Base-by-base conservation (phyloP, 2,797 vertebrate species). In the Nasua narica region DNA sequence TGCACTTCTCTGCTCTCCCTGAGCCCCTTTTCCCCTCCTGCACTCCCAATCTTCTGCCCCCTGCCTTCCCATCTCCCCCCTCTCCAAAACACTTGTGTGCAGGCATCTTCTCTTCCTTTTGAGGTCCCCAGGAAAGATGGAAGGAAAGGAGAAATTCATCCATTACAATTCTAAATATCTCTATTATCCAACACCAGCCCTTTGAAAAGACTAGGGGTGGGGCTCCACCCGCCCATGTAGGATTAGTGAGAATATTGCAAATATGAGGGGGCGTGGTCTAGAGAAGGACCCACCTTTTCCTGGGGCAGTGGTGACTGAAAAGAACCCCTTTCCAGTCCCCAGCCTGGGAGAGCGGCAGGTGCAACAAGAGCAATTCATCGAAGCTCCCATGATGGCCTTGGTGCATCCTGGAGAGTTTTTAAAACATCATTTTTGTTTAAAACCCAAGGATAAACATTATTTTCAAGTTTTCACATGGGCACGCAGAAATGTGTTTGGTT, bases 381-480 rank as follows among this genome's bases (percentile, higher is more conserved):
- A 87, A 16, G 1, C 8, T 67, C 35, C 25, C n/a, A 25, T 3
- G 4, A 32, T 58, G 19, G 7, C 7, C 21, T 32, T 50, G 37
- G 23, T 1, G 3, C 14, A 19, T 95, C 27, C 7, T n/a, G 15
- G 29, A 95, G 27, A 15, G 27, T 13, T 77, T 82, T 91, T 50
- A 74, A 46, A 29, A 86, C 67, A 81, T 58, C 23, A 32, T 69
- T 96, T 95, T 93, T 10, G 82, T 95, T 92, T 81, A 96, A 94
- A 95, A 32, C 48, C 52, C 2, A 12, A 27, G 23, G 46, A 37
- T 52, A 83, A 93, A 48, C 7, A 79, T 37, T 70, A 50, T 95
- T 90, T 92, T 72, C 91, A 95, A 37, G 27, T 93, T 83, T 88
- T 78, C 89, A 86, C 58, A 37, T 18, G 72, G 54, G 60, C 48